These are phyloP conservation scores for Pholis gunnellus DNA, from an alignment of 2,113 vertebrate genomes.

Conservation along the genomic window DNA sequence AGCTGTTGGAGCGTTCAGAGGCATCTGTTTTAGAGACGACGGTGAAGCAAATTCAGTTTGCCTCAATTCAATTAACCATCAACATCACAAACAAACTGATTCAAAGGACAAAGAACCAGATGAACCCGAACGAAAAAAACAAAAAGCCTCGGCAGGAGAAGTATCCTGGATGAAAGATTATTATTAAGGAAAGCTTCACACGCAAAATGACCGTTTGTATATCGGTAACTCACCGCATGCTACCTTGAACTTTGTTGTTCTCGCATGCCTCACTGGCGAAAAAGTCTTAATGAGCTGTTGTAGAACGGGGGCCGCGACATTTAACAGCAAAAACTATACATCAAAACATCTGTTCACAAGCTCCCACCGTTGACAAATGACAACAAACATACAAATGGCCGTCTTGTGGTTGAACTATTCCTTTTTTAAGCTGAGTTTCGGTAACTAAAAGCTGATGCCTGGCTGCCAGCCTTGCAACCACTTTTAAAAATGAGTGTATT, in stretches of 20 bases:
- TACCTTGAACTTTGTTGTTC: no score
- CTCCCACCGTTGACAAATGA: not conserved
- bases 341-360: not conserved
- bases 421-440: no score
- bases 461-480: no score
- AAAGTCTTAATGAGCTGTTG: not conserved
- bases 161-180: no score
- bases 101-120: no score
- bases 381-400: not conserved
- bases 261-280: not conserved
- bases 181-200: not conserved
- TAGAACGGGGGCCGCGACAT: not conserved
- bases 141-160: not conserved
- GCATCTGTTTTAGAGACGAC: not conserved
- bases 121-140: no score
- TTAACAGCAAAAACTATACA: not conserved
- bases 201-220: not conserved
- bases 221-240: not conserved
- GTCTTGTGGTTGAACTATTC: not conserved
- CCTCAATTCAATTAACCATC: no score
- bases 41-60: no score
- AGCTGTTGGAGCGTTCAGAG: no score
- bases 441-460: no score
- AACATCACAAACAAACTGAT: no score
- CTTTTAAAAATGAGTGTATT: no score